Evolutionary conservation across 2,888 invertebrate genomes (phyloP).

Genomic region (Pollenia angustigena): DNA sequence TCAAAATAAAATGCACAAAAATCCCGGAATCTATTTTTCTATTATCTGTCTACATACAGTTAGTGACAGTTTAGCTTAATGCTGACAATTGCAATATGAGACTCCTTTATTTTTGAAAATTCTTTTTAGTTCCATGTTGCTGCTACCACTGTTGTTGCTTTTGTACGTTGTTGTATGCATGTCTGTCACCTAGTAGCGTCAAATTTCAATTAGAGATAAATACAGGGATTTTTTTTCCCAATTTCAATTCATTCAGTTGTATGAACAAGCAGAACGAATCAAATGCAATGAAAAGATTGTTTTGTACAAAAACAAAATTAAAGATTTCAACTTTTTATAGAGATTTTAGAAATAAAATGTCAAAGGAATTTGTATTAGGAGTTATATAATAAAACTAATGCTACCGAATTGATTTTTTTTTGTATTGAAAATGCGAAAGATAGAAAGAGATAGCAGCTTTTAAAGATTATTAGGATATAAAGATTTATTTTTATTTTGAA

Average conservation of each 20-base stretch:
- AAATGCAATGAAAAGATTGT: slow-evolving; percentile 27
- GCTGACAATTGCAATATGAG: slow-evolving; percentile 75
- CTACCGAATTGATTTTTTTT: slow-evolving; percentile 50
- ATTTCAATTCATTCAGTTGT: slow-evolving; percentile 47
- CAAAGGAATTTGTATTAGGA: slow-evolving; percentile 36
- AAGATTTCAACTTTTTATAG: slow-evolving; percentile 39
- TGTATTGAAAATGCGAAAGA: not conserved
- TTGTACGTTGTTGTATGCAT: slow-evolving; percentile 43
- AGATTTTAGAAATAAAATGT: slow-evolving; percentile 49
- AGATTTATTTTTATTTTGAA: not conserved
- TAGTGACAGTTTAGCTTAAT: slow-evolving; percentile 68
- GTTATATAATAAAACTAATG: slow-evolving; percentile 15
- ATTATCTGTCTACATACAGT: slow-evolving; percentile 37
- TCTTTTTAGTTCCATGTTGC: slow-evolving; percentile 40
- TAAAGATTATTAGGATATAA: slow-evolving; percentile 12
- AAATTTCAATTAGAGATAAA: slow-evolving; percentile 82
- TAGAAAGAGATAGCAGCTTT: slow-evolving; percentile 16
- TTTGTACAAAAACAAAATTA: slow-evolving; percentile 75
- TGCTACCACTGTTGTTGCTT: slow-evolving; percentile 26
- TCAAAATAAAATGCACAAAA: slow-evolving; percentile 18
- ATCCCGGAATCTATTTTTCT: slow-evolving; percentile 39
- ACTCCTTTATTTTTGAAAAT: slow-evolving; percentile 47
- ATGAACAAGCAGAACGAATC: slow-evolving; percentile 65
- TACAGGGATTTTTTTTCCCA: slow-evolving; percentile 56
- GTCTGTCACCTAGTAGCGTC: slow-evolving; percentile 80